Conservation (phyloP, 2,113 vertebrate genomes). For the Phocoena phocoena region DNA sequence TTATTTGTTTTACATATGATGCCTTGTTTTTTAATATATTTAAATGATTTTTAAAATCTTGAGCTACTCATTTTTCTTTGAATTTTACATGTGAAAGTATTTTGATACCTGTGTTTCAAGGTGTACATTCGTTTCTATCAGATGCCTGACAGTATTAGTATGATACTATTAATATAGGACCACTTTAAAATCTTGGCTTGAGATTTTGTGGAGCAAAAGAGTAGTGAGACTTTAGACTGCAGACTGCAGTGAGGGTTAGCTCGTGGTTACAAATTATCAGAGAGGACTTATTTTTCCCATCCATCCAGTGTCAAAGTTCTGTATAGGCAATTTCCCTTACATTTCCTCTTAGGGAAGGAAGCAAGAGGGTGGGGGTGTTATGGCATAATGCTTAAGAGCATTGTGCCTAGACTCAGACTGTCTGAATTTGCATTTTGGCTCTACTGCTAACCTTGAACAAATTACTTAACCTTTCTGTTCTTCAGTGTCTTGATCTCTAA, state of each 20-base stretch:
- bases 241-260: not conserved
- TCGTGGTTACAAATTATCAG: not conserved
- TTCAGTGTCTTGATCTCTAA: not conserved
- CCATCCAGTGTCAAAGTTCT: not conserved
- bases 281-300: not conserved
- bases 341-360: not conserved
- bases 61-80: not conserved
- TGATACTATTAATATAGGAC: not conserved
- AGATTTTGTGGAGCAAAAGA: not conserved
- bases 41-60: not conserved
- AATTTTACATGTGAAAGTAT: constrained; percentile 16
- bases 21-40: not conserved
- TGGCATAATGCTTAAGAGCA: not conserved
- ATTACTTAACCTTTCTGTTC: not conserved
- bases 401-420: not conserved
- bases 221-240: not conserved
- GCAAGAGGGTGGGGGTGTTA: not conserved
- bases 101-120: not conserved
- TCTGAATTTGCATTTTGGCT: constrained; percentile 32
- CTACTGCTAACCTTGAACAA: not conserved
- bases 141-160: not conserved
- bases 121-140: not conserved
- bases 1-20: not conserved
- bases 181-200: constrained; percentile 19
- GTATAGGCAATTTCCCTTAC: not conserved